Base-by-base conservation (phyloP, 2,113 vertebrate genomes). In the Manacus vitellinus region DNA sequence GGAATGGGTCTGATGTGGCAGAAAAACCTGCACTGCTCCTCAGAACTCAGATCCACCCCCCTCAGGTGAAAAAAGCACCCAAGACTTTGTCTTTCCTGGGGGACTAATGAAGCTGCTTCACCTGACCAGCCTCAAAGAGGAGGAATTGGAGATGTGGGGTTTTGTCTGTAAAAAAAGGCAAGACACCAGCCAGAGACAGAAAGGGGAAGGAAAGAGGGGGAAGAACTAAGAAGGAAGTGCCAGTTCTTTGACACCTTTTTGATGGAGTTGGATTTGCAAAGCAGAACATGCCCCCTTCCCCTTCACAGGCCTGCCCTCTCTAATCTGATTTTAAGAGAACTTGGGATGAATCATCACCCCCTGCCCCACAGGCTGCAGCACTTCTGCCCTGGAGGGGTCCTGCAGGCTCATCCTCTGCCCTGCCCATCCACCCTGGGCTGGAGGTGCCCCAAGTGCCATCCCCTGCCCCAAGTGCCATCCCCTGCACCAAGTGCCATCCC, bases 201-300 rank as follows among this genome's bases (percentile, higher is more conserved):
- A 97, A 96, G 93, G 51, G 95, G 96, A 97, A 96, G 96, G 87
- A 95, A 93, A 83, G 92, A 95, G 91, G 71, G 46, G 91, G 89
- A 95, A 94, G 95, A 68, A 81, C 10, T 30, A 88, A 96, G 93
- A 89, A 77, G 97, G 96, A 97, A 97, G 97, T 94, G 66, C 71
- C 86, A 55, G 71, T 31, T 74, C 92, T 96, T 96, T 88, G 94
- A 97, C 95, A 96, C 88, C 97, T 97, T 96, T 85, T 10, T 44
- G 95, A 89, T 89, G 74, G 94, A 89, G 92, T 59, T 79, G 76
- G 89, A 92, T 94, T 56, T 88, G 91, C 85, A 97, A 96, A 97
- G 92, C 94, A 97, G 97, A 97, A 97, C 91, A 91, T 30, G 24
- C 10, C 47, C 71, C 85, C 91, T 96, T 96, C 92, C 89, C 82